Base-by-base conservation (phyloP, 2,888 invertebrate species). In the Andrena praecox region DNA sequence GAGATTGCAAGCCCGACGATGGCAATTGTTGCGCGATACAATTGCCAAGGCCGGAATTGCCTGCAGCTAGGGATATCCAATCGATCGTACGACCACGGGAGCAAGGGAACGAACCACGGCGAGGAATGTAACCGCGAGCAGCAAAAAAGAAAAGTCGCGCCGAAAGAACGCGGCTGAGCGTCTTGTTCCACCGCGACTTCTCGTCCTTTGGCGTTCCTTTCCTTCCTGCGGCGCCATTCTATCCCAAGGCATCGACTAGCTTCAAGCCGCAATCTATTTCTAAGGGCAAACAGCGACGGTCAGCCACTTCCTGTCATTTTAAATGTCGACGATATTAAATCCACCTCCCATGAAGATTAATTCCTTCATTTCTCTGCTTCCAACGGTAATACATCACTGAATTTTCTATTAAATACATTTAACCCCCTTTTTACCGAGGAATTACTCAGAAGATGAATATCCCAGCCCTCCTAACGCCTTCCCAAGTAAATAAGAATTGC, bases 31-130 rank as follows among this genome's bases (percentile, higher is more conserved):
- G 54, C 70, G 66, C 70, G 66, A 66, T 56, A 85, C 81, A 81
- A 87, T 79, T 71, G 85, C 60, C 77, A 75, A 70, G 69, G 71
- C 70, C 85, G 79, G 79, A 87, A 84, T 82, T 59, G 81, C 79
- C 82, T 24, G 52, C 20, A 68, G 77, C 67, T 72, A 85, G 60
- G 66, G 84, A 85, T 81, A 79, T 72, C 60, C 72, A 60, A 85
- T 87, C 85, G 82, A 78, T 78, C 72, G 77, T 52, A 42, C 74
- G 76, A 52, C 74, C 62, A 42, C 66, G 66, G 59, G 67, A 35
- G 48, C 50, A 42, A 75, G 75, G 64, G 77, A 79, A 79, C 56
- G 71, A 87, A 73, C 64, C 67, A 20, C 52, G 54, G n/a, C n/a
- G 69, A n/a, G 20, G 48, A 66, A n/a, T 59, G 79, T 59, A n/a